phyloP scores from a whole-genome alignment of 2,888 invertebrate genomes.

The Endotricha flammealis region DNA sequence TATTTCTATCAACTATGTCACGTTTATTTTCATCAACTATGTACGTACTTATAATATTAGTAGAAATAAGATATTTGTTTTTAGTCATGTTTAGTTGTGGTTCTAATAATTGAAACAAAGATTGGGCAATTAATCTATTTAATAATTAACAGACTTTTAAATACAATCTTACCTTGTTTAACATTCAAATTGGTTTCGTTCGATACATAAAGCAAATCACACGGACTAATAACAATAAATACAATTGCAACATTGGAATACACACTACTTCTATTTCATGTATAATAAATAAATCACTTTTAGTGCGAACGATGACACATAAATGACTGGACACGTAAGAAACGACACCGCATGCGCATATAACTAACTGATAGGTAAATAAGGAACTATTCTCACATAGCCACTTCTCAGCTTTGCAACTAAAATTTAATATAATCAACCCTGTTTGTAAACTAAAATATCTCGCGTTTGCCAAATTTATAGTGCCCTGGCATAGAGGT shows the following conservation, averaged over 20 bases:
- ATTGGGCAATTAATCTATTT: conserved; percentile 55
- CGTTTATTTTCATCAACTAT: no score
- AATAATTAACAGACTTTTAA: conserved; percentile 72
- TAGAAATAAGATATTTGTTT: no score
- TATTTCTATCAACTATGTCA: no score
- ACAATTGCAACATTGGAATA: conserved; percentile 64
- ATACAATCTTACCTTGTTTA: conserved; percentile 63
- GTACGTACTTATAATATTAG: no score
- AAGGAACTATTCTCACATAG: conserved; percentile 14
- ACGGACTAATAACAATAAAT: conserved; percentile 65
- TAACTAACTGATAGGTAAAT: conserved; percentile 30
- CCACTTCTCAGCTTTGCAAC: conserved; percentile 14
- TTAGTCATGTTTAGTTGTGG: no score
- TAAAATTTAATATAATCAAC: conserved; percentile 28
- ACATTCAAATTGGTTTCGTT: conserved; percentile 59
- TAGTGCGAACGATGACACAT: conserved; percentile 52
- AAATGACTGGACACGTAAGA: conserved; percentile 51
- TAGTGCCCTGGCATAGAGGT: conserved; percentile 1
- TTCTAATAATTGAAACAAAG: no score
- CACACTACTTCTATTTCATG: conserved; percentile 44
- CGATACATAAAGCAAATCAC: conserved; percentile 53
- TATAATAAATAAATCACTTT: conserved; percentile 50
- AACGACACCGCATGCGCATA: conserved; percentile 46
- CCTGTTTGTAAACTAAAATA: conserved; percentile 25
- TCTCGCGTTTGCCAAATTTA: conserved; percentile 3